Conservation (phyloP, 2,113 vertebrate species). For the Electrona antarctica region DNA sequence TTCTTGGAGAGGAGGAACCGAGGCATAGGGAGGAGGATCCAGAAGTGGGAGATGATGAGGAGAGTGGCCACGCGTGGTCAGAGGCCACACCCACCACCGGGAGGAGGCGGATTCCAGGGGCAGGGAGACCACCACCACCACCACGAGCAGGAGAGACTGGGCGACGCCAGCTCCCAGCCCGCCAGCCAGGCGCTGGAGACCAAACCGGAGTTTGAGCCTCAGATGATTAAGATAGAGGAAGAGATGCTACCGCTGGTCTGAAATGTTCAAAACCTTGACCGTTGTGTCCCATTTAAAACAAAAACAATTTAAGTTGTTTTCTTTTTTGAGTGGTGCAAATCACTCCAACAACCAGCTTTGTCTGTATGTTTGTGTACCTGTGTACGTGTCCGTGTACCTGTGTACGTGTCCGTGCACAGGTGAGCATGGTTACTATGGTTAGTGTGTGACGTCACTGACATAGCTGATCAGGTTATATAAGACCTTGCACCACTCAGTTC, state of each 20-base stretch:
- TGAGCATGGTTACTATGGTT: too few relatives aligned
- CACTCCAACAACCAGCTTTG: too few relatives aligned
- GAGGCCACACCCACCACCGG: background rate
- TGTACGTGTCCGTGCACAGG: too few relatives aligned
- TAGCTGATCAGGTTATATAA: too few relatives aligned
- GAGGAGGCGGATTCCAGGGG: background rate
- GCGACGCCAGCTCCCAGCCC: background rate
- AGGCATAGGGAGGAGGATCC: background rate
- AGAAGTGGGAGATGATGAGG: constrained; percentile 23
- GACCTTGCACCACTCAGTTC: too few relatives aligned
- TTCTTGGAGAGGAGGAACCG: constrained; percentile 10
- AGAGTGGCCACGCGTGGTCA: constrained; percentile 5
- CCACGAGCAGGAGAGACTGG: background rate
- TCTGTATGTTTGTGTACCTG: too few relatives aligned
- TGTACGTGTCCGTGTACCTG: too few relatives aligned
- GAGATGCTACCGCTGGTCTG: constrained; percentile 5
- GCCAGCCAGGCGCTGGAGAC: constrained; percentile 10
- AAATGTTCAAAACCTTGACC: constrained; percentile 2
- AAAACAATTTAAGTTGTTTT: background rate
- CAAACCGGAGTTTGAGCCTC: constrained; percentile 25
- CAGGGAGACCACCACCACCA: background rate
- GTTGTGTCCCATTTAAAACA: background rate
- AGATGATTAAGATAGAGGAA: constrained; percentile 22
- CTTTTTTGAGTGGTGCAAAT: too few relatives aligned
- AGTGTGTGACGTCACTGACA: too few relatives aligned